Evolutionary conservation across 2,113 vertebrate genomes (phyloP).

Genomic region (Nannobrachium achirus): DNA sequence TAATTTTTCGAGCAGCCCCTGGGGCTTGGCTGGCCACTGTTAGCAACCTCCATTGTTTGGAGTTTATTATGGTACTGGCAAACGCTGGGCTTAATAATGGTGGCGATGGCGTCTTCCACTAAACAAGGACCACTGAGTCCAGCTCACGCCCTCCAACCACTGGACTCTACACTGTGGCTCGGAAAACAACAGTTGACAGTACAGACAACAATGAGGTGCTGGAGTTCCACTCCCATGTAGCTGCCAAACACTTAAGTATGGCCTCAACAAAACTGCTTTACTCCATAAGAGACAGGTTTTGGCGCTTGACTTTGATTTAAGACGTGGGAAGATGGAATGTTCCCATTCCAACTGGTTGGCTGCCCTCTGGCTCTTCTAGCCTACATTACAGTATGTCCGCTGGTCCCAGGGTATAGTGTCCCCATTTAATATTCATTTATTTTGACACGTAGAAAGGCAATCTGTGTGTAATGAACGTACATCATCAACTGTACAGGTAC

Average conservation of each 20-base stretch:
- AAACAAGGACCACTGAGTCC: constrained; percentile 7
- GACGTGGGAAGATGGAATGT: background rate
- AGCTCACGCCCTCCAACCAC: constrained; percentile 12
- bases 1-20: constrained; percentile 15
- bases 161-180: background rate
- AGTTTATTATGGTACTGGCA: constrained; percentile 40
- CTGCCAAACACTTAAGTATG: background rate
- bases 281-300: background rate
- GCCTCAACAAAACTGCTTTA: background rate
- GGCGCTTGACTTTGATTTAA: background rate
- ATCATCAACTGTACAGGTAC: background rate
- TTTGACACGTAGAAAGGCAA: constrained; percentile 1
- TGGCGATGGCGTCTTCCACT: constrained; percentile 7
- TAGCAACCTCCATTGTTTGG: constrained; percentile 54
- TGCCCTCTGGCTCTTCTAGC: background rate
- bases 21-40: constrained; percentile 25
- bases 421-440: constrained; percentile 5
- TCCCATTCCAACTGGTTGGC: background rate
- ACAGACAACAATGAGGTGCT: background rate
- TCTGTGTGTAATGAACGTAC: background rate
- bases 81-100: background rate
- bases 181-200: background rate
- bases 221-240: background rate
- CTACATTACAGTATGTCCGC: background rate
- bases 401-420: constrained; percentile 17